Percentiles rank a stretch among this genome's conserved stretches.
Conservation (phyloP, 2,888 invertebrate genomes). For the Phragmatobia fuliginosa region DNA sequence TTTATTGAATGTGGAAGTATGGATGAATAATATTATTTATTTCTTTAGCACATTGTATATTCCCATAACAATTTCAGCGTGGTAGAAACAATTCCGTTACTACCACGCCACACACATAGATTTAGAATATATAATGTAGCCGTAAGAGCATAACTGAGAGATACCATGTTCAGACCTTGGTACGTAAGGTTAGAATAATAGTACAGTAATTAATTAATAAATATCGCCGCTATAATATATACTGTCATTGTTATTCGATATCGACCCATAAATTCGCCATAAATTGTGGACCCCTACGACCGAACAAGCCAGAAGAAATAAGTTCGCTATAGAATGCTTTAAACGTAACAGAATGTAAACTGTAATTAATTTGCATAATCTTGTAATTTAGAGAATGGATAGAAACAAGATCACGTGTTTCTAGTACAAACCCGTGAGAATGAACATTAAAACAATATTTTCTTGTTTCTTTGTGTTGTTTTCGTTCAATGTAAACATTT, state of each 20-base stretch:
- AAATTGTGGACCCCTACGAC: no score
- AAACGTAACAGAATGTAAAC: not conserved
- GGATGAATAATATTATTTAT: not conserved
- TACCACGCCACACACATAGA: no score
- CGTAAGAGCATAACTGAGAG: no score
- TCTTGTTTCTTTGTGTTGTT: not conserved
- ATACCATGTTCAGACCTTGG: no score
- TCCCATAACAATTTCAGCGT: not conserved
- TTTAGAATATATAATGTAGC: no score
- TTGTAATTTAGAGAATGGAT: not conserved
- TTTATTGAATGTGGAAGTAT: no score
- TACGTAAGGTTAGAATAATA: no score
- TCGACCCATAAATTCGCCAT: no score
- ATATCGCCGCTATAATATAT: no score
- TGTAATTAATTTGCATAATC: slow-evolving; percentile 11
- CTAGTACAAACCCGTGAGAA: not conserved
- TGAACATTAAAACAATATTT: not conserved
- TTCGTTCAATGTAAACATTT: not conserved
- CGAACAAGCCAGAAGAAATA: no score
- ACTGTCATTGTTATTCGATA: no score
- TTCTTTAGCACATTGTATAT: not conserved
- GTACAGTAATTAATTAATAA: no score
- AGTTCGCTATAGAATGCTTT: not conserved
- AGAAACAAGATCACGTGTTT: slow-evolving; percentile 1
- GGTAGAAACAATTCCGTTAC: not conserved